A percentile compares a stretch with the other conserved stretches of the same genome.
These are phyloP conservation scores for Fopius arisanus DNA, from an alignment of 1,140 invertebrate genomes.

Conservation along the genomic window DNA sequence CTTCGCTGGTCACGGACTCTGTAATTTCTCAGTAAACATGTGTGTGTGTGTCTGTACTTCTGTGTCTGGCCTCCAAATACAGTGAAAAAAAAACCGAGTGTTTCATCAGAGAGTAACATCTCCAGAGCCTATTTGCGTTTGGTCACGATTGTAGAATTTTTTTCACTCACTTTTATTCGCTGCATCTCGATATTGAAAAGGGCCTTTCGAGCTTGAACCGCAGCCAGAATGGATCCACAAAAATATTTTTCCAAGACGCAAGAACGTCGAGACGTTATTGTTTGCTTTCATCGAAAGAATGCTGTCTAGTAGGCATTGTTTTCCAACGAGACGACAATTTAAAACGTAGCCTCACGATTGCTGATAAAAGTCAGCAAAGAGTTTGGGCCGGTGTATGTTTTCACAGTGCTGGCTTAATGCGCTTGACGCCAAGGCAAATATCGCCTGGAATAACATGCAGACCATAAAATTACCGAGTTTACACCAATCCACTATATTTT, in stretches of 20 bases:
- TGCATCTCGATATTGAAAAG: conserved; percentile 30
- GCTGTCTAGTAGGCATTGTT: background rate
- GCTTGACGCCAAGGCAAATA: conserved; percentile 12
- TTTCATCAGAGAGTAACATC: background rate
- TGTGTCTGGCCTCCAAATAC: background rate
- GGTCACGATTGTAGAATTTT: background rate
- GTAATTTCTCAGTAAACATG: conserved; percentile 2
- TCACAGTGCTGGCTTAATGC: conserved; percentile 2
- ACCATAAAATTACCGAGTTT: background rate
- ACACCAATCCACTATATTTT: background rate
- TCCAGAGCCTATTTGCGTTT: conserved; percentile 6
- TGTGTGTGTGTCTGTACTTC: background rate
- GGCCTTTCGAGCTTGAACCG: conserved; percentile 27
- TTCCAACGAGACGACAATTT: background rate
- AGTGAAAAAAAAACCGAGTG: background rate
- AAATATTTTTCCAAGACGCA: background rate
- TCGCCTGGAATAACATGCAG: conserved; percentile 24
- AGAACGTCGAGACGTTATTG: background rate
- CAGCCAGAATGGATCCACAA: background rate
- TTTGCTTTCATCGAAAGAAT: background rate
- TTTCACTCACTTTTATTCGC: background rate
- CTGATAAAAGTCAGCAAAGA: background rate
- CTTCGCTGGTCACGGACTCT: conserved; percentile 32
- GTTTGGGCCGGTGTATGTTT: conserved; percentile 1
- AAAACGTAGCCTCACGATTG: background rate